These are phyloP conservation scores for Drosophila yakuba DNA, from an alignment of 1,140 invertebrate species.

Conservation along the genomic window DNA sequence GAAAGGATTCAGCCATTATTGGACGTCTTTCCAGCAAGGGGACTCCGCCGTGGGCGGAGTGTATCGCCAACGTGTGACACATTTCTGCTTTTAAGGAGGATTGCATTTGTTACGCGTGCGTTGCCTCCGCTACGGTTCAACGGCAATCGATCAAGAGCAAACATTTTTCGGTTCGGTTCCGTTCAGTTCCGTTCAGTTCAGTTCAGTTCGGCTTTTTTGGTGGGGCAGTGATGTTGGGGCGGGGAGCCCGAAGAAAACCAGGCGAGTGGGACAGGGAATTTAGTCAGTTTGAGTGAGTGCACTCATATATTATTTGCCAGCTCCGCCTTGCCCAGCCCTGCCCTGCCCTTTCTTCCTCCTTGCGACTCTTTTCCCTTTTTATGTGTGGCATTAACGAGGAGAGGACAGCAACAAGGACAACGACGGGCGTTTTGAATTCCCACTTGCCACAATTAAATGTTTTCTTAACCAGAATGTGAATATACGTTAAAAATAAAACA, in stretches of 20 bases:
- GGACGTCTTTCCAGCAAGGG: not conserved
- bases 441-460: too few species aligned
- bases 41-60: slow-evolving; percentile 9
- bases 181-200: not conserved
- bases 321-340: slow-evolving; percentile 21
- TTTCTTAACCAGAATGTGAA: too few species aligned
- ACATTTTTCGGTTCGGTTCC: slow-evolving; percentile 62
- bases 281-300: slow-evolving; percentile 82
- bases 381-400: slow-evolving; percentile 54
- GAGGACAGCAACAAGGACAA: slow-evolving; percentile 40
- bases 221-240: slow-evolving; percentile 6
- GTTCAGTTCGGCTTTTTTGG: slow-evolving; percentile 20
- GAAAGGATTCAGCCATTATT: slow-evolving; percentile 77
- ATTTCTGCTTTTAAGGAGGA: slow-evolving; percentile 84
- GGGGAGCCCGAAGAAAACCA: slow-evolving; percentile 1
- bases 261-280: slow-evolving; percentile 60
- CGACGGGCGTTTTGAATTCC: not conserved
- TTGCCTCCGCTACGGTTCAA: slow-evolving; percentile 80
- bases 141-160: slow-evolving; percentile 82
- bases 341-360: slow-evolving; percentile 6
- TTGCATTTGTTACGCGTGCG: slow-evolving; percentile 84
- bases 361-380: slow-evolving; percentile 15
- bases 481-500: too few species aligned
- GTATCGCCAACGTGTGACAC: slow-evolving; percentile 76
- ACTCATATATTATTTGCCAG: slow-evolving; percentile 68